phyloP scores from a whole-genome alignment of 2,113 vertebrate species.

The Macrotus californicus region DNA sequence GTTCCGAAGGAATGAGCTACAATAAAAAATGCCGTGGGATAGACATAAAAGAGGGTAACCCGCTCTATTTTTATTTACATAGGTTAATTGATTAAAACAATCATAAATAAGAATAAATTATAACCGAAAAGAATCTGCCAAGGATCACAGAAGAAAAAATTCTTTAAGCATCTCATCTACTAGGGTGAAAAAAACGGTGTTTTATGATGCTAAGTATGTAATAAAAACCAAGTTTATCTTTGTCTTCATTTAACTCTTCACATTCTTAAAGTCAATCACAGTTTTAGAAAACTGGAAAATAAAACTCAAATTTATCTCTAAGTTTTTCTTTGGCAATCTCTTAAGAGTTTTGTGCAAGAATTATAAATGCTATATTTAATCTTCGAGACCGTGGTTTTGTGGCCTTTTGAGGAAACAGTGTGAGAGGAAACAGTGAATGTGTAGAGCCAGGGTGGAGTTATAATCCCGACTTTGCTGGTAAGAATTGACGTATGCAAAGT shows the following conservation, averaged over 20 bases:
- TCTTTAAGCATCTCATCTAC: neutral
- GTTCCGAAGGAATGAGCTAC: neutral
- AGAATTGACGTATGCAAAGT: neutral
- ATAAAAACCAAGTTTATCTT: neutral
- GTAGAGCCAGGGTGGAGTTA: neutral
- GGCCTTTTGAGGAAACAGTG: neutral
- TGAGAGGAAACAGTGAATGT: neutral
- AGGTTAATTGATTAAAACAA: neutral
- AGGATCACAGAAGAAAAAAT: neutral
- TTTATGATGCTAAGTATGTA: neutral
- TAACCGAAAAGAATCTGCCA: neutral
- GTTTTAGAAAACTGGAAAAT: conserved; percentile 21
- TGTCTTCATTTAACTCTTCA: neutral
- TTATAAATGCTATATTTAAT: neutral
- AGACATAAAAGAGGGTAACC: neutral
- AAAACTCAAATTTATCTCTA: neutral
- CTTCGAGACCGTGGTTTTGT: neutral
- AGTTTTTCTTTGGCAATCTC: neutral
- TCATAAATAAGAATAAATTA: neutral
- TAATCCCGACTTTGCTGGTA: neutral
- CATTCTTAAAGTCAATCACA: neutral
- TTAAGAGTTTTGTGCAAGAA: neutral
- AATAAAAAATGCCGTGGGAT: neutral
- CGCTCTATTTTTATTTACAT: neutral
- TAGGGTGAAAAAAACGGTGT: neutral